These are phyloP conservation scores for Drosophila neotestacea DNA, from an alignment of 2,888 invertebrate species.

Conservation along the genomic window DNA sequence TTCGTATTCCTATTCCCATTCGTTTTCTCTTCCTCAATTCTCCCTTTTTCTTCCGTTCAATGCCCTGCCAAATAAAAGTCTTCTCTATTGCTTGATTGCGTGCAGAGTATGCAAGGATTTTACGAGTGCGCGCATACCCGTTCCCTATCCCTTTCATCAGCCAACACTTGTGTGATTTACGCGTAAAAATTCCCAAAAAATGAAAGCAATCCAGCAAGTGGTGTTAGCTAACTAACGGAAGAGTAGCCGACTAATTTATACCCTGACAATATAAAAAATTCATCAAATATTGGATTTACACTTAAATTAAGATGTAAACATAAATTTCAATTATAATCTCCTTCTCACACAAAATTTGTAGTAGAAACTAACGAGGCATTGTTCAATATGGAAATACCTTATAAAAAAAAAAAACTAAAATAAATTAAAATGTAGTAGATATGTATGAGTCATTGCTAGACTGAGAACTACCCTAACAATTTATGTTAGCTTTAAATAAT, in stretches of 20 bases:
- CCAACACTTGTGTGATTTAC: slow-evolving; percentile 75
- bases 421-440: not conserved
- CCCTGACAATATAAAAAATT: slow-evolving; percentile 3
- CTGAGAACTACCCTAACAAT: slow-evolving; percentile 4
- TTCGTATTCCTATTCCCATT: not conserved
- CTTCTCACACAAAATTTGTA: not conserved
- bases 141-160: slow-evolving; percentile 8
- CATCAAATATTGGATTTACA: not conserved
- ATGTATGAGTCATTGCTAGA: not conserved
- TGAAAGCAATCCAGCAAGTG: slow-evolving; percentile 23
- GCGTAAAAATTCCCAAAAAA: slow-evolving; percentile 56
- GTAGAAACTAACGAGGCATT: not conserved
- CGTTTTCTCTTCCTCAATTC: not conserved
- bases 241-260: not conserved
- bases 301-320: not conserved
- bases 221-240: not conserved
- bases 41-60: not conserved
- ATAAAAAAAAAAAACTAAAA: too few species aligned
- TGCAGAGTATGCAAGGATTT: slow-evolving; percentile 62
- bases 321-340: too few species aligned
- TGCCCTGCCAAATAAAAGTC: slow-evolving; percentile 51
- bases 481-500: not conserved
- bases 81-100: slow-evolving; percentile 58
- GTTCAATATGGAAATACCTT: too few species aligned
- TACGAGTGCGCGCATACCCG: slow-evolving; percentile 38